Base-by-base conservation (phyloP, 2,113 vertebrate genomes). In the Eclectus roratus region DNA sequence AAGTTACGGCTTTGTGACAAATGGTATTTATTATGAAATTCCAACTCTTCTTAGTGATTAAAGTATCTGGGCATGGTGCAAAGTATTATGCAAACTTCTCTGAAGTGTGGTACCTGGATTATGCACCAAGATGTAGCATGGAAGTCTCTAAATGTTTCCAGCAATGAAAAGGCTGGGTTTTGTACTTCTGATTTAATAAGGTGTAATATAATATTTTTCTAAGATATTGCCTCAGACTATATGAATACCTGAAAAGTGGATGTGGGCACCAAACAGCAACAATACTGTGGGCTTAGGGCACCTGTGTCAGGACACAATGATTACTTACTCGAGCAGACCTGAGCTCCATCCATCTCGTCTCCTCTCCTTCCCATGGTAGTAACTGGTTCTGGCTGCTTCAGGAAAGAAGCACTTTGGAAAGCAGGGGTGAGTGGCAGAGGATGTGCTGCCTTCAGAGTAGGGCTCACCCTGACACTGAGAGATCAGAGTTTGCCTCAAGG, bases 331-430 rank as follows among this genome's bases (percentile, higher is more conserved):
- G 0, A 80, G 41, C 39, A 88, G 28, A 66, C 18, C 9, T 3
- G 1, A 39, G 24, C 53, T 69, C 37, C 10, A 0, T 53, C 46
- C 9, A 0, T 79, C 28, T 64, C 6, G 0, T 41, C 56, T 56
- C 21, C 33, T 43, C n/a, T 68, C 14, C 24, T 64, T n/a, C 44
- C 66, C 3, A 0, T 37, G 24, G 13, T 43, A 60, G 31, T 65
- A 60, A 11, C 37, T 68, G 39, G 13, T 28, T 19, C 39, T 47
- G 71, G 18, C 19, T 69, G 21, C 24, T 58, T 69, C 39, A 64
- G 44, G 23, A 78, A 50, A 52, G 43, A 47, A 73, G 25, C 2
- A 3, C 49, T 43, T 37, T 27, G 19, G 33, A 80, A 71, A 47
- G 21, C 31, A 53, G 27, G 44, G 16, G 5, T 66, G 31, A 47